These are phyloP conservation scores for Phyllotreta striolata DNA, from an alignment of 2,888 invertebrate species.

Conservation along the genomic window DNA sequence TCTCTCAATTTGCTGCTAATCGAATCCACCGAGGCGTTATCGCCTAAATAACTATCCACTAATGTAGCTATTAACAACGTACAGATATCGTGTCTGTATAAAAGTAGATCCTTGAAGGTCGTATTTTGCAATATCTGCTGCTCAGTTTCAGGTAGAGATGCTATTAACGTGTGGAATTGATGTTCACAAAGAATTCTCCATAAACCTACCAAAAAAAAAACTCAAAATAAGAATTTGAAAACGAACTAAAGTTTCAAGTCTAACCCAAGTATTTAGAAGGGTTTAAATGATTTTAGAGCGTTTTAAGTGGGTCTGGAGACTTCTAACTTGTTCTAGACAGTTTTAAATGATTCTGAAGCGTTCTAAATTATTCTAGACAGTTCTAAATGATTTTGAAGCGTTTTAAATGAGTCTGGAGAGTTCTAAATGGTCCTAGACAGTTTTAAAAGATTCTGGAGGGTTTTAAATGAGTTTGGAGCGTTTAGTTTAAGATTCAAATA, in stretches of 20 bases:
- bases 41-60: slow-evolving; percentile 91
- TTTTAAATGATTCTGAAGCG: too few species aligned
- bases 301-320: too few species aligned
- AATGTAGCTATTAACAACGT: slow-evolving; percentile 81
- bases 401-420: too few species aligned
- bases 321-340: too few species aligned
- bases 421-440: too few species aligned
- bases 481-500: too few species aligned
- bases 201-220: slow-evolving; percentile 59
- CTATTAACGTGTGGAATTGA: slow-evolving; percentile 83
- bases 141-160: slow-evolving; percentile 72
- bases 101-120: slow-evolving; percentile 77
- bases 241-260: not conserved
- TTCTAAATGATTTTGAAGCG: too few species aligned
- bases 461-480: too few species aligned
- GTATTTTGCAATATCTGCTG: slow-evolving; percentile 70
- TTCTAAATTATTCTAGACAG: too few species aligned
- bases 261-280: too few species aligned
- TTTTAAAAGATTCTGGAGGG: too few species aligned
- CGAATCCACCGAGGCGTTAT: slow-evolving; percentile 93
- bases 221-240: not conserved
- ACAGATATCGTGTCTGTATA: slow-evolving; percentile 80
- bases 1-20: slow-evolving; percentile 88
- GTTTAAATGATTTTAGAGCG: too few species aligned
- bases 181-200: slow-evolving; percentile 95